Evolutionary conservation across 2,888 invertebrate genomes (phyloP).

Genomic region (Choristoneura rosaceana): DNA sequence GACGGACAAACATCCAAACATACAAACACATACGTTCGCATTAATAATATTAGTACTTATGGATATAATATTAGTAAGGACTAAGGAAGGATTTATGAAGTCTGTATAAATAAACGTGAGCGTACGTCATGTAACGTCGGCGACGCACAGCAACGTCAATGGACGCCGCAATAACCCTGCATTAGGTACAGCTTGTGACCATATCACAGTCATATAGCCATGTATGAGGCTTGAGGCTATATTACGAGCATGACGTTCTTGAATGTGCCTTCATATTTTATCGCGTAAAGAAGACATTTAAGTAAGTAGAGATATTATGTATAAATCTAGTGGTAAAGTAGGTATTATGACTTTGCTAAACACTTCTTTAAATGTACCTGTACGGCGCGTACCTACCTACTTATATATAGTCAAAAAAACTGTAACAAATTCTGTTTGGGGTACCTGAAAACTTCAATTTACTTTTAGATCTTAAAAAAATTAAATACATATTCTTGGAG

Average conservation of each 20-base stretch:
- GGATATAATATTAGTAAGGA: too few relatives aligned
- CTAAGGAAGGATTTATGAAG: neutral
- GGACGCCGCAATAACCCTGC: slow-evolving; percentile 3
- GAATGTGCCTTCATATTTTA: neutral
- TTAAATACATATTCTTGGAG: too few relatives aligned
- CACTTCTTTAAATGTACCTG: neutral
- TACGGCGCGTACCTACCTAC: too few relatives aligned
- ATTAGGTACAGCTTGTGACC: neutral
- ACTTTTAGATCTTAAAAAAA: too few relatives aligned
- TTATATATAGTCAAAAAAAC: too few relatives aligned
- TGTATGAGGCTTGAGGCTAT: neutral
- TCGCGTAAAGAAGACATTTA: neutral
- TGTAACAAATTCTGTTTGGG: too few relatives aligned
- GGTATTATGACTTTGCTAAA: neutral
- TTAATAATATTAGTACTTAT: too few relatives aligned
- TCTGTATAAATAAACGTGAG: slow-evolving; percentile 9
- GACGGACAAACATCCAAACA: too few relatives aligned
- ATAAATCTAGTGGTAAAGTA: neutral
- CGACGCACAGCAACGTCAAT: slow-evolving; percentile 17
- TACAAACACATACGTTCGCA: too few relatives aligned
- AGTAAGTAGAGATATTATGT: neutral
- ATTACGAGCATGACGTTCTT: neutral
- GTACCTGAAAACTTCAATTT: too few relatives aligned
- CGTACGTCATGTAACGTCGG: slow-evolving; percentile 18
- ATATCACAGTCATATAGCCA: neutral